Evolutionary conservation across 2,113 vertebrate species (phyloP), one percentile per base, ranked within the genome.

Genomic region (Spheniscus mendiculus): DNA sequence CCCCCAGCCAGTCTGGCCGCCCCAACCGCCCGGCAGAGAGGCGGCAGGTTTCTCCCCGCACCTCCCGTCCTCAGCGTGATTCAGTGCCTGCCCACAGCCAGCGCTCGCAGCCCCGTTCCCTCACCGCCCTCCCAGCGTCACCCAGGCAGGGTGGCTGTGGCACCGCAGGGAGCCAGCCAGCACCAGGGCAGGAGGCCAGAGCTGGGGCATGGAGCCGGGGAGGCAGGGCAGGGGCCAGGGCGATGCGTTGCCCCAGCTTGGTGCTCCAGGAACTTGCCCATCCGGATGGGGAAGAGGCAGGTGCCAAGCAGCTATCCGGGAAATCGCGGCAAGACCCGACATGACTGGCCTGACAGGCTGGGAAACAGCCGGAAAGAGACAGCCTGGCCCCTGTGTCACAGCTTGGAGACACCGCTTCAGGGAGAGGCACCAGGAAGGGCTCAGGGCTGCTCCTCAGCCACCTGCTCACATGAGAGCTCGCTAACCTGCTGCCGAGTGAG

Each of bases 291-390:
- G 92, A 96, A 96, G 95, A 93, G 72, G 85, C 91, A 97, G 67
- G 79, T 94, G 95, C 94, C 93, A 95, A 96, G 94, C 94, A 97
- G 69, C 86, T 91, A 92, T 96, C 94, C 89, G 94, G 97, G 95
- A 97, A 97, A 97, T 93, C 47, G 5, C 1, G 7, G 94, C 96
- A 96, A 97, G 96, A 96, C 44, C 69, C 8, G 1, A 93, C 97
- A 96, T 0, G 92, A 96, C 96, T 94, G 83, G 94, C 94, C 83
- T 59, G 47, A 95, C 97, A 97, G 88, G 96, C 97, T 97, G 76
- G 83, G 90, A 94, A 96, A 93, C 59, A 89, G 94, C 69, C 73
- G 73, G 97, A 96, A 96, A 96, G 91, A 96, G 91, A 89, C 94
- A 87, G n/a, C 82, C 74, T 2, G 27, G 82, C 80, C 83, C 61